Evolutionary conservation across 2,113 vertebrate genomes (phyloP).

Genomic region (Pan troglodytes): NHGRI_mPanTro3-v2.1_pri NC_072416.2:33585501-33586000

Average conservation of each 20-base stretch:
- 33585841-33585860: background rate
- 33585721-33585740: background rate
- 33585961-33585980: background rate
- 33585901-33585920: background rate
- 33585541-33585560: background rate
- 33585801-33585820: background rate
- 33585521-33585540: background rate
- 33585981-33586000: background rate
- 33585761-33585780: background rate
- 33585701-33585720: background rate
- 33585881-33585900: background rate
- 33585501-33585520: background rate
- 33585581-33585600: background rate
- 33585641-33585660: background rate
- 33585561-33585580: background rate
- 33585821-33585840: background rate
- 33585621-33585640: background rate
- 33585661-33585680: background rate
- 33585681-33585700: background rate
- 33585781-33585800: background rate
- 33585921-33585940: background rate
- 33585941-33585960: background rate
- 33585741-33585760: background rate
- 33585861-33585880: background rate
- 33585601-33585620: background rate